These are phyloP conservation scores for Xylocampa areola DNA, from an alignment of 2,888 invertebrate genomes.

Conservation along the genomic window DNA sequence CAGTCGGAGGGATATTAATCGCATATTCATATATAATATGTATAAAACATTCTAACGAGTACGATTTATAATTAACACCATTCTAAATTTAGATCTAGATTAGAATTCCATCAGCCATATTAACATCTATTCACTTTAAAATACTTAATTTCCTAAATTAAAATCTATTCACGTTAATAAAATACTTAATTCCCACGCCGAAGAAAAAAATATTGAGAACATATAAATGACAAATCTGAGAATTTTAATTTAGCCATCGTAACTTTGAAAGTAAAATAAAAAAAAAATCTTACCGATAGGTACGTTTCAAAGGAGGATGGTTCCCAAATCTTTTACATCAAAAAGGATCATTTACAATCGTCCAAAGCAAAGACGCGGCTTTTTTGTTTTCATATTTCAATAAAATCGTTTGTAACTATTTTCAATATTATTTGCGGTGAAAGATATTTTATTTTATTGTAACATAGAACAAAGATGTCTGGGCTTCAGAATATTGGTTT, in stretches of 20 bases:
- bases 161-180: background rate
- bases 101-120: background rate
- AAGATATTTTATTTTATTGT: background rate
- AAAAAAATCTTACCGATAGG: constrained; percentile 4
- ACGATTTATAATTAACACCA: no score
- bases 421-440: background rate
- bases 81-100: background rate
- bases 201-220: constrained; percentile 1
- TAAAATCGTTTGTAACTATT: background rate
- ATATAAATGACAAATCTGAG: constrained; percentile 5
- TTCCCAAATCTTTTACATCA: constrained; percentile 16
- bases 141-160: no score
- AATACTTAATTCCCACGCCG: background rate
- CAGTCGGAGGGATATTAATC: no score
- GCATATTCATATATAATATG: no score
- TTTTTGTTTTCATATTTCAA: constrained; percentile 8
- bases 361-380: background rate
- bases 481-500: no score
- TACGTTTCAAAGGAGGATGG: constrained; percentile 9
- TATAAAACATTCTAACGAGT: no score
- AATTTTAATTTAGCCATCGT: constrained; percentile 12
- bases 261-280: constrained; percentile 2
- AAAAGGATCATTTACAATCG: constrained; percentile 17
- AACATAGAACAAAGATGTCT: background rate
- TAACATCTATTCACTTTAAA: no score